phyloP scores from a whole-genome alignment of 23 tunicate genomes.

The Diplosoma virens region DNA sequence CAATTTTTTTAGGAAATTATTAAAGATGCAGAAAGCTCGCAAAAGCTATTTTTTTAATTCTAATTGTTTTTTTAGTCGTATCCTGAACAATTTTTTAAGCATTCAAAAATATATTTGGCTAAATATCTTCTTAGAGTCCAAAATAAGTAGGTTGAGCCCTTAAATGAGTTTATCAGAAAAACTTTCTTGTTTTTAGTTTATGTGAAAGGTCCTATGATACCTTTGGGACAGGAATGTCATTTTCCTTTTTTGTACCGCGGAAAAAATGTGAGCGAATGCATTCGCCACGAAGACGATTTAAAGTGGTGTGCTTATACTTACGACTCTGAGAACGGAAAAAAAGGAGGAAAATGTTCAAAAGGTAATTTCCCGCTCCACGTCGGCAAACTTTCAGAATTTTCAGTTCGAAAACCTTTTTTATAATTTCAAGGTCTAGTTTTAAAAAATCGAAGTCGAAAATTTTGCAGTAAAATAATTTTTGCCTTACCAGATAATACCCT shows the following conservation, averaged over 20 bases:
- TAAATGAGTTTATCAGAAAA: no score
- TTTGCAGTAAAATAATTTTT: neutral
- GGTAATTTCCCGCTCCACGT: conserved; percentile 47
- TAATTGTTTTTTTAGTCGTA: no score
- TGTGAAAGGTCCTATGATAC: conserved; percentile 39
- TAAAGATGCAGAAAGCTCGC: no score
- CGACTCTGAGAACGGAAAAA: conserved; percentile 27
- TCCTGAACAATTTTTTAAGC: no score
- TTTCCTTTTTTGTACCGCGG: conserved; percentile 52
- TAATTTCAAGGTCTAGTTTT: neutral
- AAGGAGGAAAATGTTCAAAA: conserved; percentile 68
- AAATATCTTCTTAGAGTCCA: no score
- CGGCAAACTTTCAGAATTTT: neutral
- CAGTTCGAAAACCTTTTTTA: neutral
- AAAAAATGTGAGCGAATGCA: conserved; percentile 30
- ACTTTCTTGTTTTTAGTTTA: conserved; percentile 62
- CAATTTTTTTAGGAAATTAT: no score
- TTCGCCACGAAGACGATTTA: conserved; percentile 27
- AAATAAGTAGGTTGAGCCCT: no score
- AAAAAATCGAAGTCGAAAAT: neutral
- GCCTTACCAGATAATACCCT: conserved; percentile 36
- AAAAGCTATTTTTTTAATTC: no score
- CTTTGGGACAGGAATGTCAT: conserved; percentile 55
- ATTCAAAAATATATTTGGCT: no score
- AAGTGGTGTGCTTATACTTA: conserved; percentile 58